Evolutionary conservation across 2,888 invertebrate species (phyloP), one percentile per base, ranked within the genome.

Genomic region (Merodon equestris): DNA sequence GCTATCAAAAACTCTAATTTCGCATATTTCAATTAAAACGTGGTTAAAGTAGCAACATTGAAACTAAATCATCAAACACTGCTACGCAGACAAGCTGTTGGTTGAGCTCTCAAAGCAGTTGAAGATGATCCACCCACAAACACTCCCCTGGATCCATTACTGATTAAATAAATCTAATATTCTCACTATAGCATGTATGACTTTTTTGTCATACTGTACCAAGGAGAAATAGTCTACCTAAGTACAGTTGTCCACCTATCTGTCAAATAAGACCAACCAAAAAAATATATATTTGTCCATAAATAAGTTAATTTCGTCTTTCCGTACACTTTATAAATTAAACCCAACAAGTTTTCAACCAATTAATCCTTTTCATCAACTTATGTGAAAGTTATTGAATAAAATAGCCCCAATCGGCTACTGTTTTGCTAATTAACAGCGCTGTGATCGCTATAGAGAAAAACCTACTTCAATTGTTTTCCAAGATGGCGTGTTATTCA

Each of bases 401-500:
- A 38, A 18, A 36, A 48, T 12, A 27, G 7, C 2, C 27, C 27
- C 7, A 27, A 4, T 19, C n/a, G 57, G 27, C 42, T 9, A 18
- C 53, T 56, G 19, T 60, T 60, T 9, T 14, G 15, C 53, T 27
- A 27, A 44, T 47, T 12, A 17, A 15, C 13, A 36, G 56, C 76
- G 76, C 66, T 56, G 13, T 10, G n/a, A 27, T 71, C 72, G 72
- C 9, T 57, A 15, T 2, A 27, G 27, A 27, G 27, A 27, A 7
- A 27, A 27, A 27, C 27, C 27, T 7, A 27, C 27, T 27, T 27
- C 27, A 56, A 70, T 38, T 51, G 53, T 58, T 61, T 77, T 63
- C 53, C 83, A 83, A 83, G 83, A 83, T 83, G 83, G 83, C 83
- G 81, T 81, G 61, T 70, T 44, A 61, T 56, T 79, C 45, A 74